These are phyloP conservation scores for Mustela lutreola DNA, from an alignment of 2,113 vertebrate species.

Conservation along the genomic window DNA sequence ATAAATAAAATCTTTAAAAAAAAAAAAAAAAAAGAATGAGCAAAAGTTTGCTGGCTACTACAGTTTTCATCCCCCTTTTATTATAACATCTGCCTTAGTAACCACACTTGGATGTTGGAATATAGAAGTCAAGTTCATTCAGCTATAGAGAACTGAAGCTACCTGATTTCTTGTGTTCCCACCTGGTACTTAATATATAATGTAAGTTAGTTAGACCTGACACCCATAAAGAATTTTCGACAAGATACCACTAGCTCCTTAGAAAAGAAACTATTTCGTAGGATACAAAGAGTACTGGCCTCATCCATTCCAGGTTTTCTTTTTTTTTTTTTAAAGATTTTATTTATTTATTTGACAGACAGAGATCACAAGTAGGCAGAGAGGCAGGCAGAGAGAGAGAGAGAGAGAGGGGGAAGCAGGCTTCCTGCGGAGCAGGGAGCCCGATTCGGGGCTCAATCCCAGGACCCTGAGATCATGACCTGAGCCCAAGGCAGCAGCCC, in stretches of 20 bases:
- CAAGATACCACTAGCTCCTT: background rate
- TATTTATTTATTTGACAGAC: too few species aligned
- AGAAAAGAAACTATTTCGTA: slow-evolving; percentile 36
- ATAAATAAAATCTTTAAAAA: too few species aligned
- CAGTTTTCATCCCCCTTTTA: background rate
- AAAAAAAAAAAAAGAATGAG: too few species aligned
- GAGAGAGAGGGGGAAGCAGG: too few species aligned
- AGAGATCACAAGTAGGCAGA: too few species aligned
- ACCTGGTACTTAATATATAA: slow-evolving; percentile 25
- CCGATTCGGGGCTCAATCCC: too few species aligned
- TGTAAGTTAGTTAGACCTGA: background rate
- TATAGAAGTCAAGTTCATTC: slow-evolving; percentile 6
- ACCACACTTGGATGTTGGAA: background rate
- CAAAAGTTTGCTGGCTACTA: background rate
- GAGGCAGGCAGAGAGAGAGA: too few species aligned
- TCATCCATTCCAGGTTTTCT: background rate
- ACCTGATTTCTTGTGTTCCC: background rate
- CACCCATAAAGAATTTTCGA: background rate
- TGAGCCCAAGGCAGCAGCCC: too few species aligned
- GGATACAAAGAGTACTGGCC: background rate
- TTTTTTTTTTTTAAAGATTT: too few species aligned
- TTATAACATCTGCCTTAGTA: background rate
- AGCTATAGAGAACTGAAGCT: background rate
- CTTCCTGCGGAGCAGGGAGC: too few species aligned
- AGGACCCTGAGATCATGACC: too few species aligned